phyloP scores from a whole-genome alignment of 2,888 invertebrate genomes.

The Apantesis nais region DNA sequence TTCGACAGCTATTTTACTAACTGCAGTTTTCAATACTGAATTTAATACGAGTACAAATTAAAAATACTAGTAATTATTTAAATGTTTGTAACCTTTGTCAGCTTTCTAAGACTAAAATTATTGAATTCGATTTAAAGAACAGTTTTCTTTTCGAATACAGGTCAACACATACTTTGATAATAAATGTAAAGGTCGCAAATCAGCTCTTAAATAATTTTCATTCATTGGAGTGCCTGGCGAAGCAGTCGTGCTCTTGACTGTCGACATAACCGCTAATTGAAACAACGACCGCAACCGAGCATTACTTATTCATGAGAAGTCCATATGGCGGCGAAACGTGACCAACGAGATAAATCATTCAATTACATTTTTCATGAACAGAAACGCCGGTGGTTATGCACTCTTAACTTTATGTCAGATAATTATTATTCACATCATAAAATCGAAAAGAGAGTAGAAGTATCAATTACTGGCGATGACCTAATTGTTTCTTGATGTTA shows the following conservation, averaged over 20 bases:
- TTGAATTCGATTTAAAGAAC: not conserved
- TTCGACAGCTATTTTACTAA: constrained; percentile 3
- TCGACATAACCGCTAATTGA: constrained; percentile 84
- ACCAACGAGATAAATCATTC: constrained; percentile 82
- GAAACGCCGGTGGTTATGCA: constrained; percentile 51
- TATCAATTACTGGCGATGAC: constrained; percentile 30
- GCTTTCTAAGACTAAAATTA: not conserved
- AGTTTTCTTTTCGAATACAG: not conserved
- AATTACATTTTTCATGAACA: constrained; percentile 81
- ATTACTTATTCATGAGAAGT: constrained; percentile 85
- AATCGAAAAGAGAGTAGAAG: constrained; percentile 37
- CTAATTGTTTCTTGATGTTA: not conserved
- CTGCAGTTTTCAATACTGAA: not conserved
- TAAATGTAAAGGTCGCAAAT: constrained; percentile 10
- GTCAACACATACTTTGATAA: not conserved
- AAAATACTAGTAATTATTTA: not conserved
- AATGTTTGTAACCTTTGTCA: not conserved
- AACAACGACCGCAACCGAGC: constrained; percentile 82
- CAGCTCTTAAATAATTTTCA: constrained; percentile 50
- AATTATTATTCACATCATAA: constrained; percentile 47
- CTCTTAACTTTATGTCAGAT: constrained; percentile 46
- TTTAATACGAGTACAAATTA: not conserved
- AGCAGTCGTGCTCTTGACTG: constrained; percentile 70
- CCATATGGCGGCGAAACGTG: constrained; percentile 83
- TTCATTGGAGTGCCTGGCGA: constrained; percentile 48